These are phyloP conservation scores for Steinernema hermaphroditum DNA, from an alignment of 2,888 invertebrate species.

Conservation along the genomic window DNA sequence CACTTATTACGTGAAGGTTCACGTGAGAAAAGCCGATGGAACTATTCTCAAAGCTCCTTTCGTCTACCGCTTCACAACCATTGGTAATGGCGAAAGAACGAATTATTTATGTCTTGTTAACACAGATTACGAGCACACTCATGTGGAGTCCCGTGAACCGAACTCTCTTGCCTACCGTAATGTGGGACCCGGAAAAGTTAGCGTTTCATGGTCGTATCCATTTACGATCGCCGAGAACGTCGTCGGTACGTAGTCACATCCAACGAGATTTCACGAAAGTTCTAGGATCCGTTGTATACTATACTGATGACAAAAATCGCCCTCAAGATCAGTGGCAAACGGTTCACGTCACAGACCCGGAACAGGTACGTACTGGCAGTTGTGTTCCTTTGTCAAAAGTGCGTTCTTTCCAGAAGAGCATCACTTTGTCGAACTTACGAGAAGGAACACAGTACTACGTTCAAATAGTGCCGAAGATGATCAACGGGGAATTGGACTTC, in stretches of 20 bases:
- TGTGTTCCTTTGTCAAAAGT: too few species aligned
- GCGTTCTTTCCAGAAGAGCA: constrained; percentile 51
- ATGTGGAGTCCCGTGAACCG: constrained; percentile 41
- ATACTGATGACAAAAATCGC: constrained; percentile 49
- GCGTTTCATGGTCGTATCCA: constrained; percentile 57
- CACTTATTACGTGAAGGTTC: constrained; percentile 60
- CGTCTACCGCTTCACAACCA: constrained; percentile 62
- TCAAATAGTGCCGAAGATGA: constrained; percentile 55
- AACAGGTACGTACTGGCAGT: constrained; percentile 41
- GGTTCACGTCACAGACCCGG: constrained; percentile 48
- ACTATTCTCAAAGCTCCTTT: constrained; percentile 54
- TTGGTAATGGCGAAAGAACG: too few species aligned
- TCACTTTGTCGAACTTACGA: constrained; percentile 47
- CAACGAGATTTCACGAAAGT: neutral
- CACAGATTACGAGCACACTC: constrained; percentile 6
- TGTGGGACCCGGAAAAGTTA: constrained; percentile 55
- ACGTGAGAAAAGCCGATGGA: constrained; percentile 57
- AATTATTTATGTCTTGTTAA: too few species aligned
- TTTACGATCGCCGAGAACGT: constrained; percentile 49
- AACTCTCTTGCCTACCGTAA: constrained; percentile 58
- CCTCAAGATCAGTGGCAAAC: constrained; percentile 52
- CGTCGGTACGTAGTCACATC: constrained; percentile 41
- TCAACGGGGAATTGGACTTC: constrained; percentile 50
- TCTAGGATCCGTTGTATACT: constrained; percentile 53
- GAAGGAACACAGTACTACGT: constrained; percentile 56